phyloP scores from a whole-genome alignment of 2,797 vertebrate species.

The Mionectes olivaceus region DNA sequence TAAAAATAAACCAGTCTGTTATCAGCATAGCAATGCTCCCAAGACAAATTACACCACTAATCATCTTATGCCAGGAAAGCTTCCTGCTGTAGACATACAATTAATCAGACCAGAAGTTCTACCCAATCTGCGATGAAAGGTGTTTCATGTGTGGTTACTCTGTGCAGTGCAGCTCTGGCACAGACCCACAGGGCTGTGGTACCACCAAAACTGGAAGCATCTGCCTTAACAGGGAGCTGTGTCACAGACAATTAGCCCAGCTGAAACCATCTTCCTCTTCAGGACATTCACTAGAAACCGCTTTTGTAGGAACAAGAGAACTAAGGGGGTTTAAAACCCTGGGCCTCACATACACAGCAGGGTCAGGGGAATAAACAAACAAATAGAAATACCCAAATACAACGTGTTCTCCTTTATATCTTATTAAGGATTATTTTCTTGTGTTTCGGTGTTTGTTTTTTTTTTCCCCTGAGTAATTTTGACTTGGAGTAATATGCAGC shows the following conservation, averaged over 20 bases:
- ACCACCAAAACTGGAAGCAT: background rate
- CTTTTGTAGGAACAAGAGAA: background rate
- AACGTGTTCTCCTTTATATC: background rate
- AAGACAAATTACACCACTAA: conserved; percentile 34
- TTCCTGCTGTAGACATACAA: background rate
- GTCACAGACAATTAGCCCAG: background rate
- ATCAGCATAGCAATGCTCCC: conserved; percentile 31
- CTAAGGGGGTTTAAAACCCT: background rate
- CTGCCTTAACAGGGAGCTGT: background rate
- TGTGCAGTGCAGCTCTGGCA: background rate
- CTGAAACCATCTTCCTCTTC: background rate
- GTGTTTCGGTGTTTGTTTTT: accelerated
- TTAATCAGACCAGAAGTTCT: background rate
- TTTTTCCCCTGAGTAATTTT: background rate
- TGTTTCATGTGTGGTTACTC: background rate
- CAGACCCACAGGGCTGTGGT: background rate
- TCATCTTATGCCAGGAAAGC: background rate
- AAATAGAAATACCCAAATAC: background rate
- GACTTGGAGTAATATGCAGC: background rate
- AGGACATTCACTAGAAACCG: background rate
- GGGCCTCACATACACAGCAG: background rate
- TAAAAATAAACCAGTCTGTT: conserved; percentile 24
- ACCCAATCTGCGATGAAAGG: background rate
- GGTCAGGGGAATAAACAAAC: background rate
- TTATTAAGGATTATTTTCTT: background rate